Conservation (phyloP, 2,113 vertebrate genomes). For the Coptodon rendalli region DNA sequence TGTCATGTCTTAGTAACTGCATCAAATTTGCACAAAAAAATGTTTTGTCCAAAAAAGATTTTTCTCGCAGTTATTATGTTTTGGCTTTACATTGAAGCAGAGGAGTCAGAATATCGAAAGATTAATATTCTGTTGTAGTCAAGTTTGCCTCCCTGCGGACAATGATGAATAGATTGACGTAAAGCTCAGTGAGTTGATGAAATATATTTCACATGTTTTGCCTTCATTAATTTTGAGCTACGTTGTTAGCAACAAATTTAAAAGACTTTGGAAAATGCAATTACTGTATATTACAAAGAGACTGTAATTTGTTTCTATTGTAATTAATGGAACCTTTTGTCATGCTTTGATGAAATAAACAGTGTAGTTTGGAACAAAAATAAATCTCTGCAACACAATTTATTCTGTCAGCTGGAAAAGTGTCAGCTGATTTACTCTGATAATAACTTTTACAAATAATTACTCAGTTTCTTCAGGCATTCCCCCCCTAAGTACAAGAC, state of each 20-base stretch:
- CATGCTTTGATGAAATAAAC: background rate
- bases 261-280: background rate
- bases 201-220: constrained; percentile 2
- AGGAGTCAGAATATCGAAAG: background rate
- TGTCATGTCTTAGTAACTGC: background rate
- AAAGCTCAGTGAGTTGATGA: constrained; percentile 7
- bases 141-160: constrained; percentile 12
- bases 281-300: background rate
- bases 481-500: background rate
- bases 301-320: background rate
- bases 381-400: background rate
- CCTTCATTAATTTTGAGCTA: constrained; percentile 24
- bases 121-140: constrained; percentile 1
- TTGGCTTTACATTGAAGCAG: background rate
- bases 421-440: background rate
- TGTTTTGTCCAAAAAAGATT: background rate
- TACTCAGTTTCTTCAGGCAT: background rate
- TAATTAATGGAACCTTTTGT: background rate
- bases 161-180: constrained; percentile 24
- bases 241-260: constrained; percentile 15
- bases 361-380: background rate
- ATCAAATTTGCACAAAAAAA: background rate
- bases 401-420: background rate
- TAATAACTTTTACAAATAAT: background rate
- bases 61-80: background rate